Base-by-base conservation (phyloP, 2,888 invertebrate genomes). In the Cyclophora albipunctata region DNA sequence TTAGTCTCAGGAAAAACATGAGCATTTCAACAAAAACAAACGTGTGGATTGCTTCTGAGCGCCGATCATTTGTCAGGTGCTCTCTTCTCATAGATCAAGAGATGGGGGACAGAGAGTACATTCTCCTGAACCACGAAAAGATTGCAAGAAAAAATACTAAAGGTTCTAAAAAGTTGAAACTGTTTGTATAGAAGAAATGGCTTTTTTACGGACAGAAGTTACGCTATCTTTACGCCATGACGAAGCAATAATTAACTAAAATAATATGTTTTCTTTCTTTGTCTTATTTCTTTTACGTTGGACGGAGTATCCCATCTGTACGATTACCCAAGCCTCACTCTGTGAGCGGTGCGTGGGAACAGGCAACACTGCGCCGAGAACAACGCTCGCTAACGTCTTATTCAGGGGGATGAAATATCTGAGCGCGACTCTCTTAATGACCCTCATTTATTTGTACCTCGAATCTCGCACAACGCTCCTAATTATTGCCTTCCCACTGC, bases 331-430 rank as follows among this genome's bases (percentile, higher is more conserved):
- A 20, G 37, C 37, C 4, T 4, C 37, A 5, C 37, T 37, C 37
- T 37, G 37, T 37, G 37, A 37, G 4, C 34, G 50, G 50, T 62
- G 72, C 87, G 87, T 88, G 87, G 82, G 87, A 87, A 88, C 75
- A 68, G 64, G 59, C 64, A 73, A 67, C 74, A 4, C 65, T 65
- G 68, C 71, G 74, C 61, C 63, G 72, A 71, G 67, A 58, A 56
- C 68, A 67, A 6, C 67, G 65, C 62, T 71, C 70, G 75, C 76
- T 76, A 81, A 86, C 84, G 80, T 86, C 86, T 88, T 84, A 79
- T 83, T 87, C 72, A 72, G 83, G 84, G 81, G 86, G 78, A 80
- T 85, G 86, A 87, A 87, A 86, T 86, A 87, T 84, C 80, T 82
- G 75, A 84, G 82, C 84, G 84, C 78, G 78, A 82, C 76, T 83